A percentile compares a stretch with the other conserved stretches of the same genome.
phyloP scores from a whole-genome alignment of 2,888 invertebrate genomes.

The Cataglyphis livida region DNA sequence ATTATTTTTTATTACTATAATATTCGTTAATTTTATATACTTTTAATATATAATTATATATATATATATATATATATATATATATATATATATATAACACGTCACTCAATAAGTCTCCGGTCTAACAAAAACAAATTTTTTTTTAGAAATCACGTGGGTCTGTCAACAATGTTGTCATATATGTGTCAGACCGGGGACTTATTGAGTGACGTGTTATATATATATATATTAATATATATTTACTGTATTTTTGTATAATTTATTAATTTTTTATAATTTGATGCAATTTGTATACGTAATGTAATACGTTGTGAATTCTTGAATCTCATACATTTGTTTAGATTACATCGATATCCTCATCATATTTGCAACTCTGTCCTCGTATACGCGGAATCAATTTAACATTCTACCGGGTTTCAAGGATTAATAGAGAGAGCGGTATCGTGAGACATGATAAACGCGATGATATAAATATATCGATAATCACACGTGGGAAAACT shows the following conservation, averaged over 20 bases:
- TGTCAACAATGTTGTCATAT: too few species aligned
- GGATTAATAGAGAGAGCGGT: slow-evolving; percentile 29
- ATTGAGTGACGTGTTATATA: too few species aligned
- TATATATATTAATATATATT: background rate
- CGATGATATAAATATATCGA: slow-evolving; percentile 35
- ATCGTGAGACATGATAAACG: slow-evolving; percentile 24
- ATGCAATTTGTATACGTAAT: too few species aligned
- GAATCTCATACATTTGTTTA: background rate
- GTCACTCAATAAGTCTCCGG: too few species aligned
- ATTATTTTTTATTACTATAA: background rate
- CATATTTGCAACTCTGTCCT: background rate
- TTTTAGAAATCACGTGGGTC: too few species aligned
- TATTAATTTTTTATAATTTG: background rate
- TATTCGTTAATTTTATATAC: background rate
- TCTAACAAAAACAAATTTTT: too few species aligned
- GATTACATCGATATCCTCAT: background rate
- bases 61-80: background rate
- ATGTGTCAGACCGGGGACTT: too few species aligned
- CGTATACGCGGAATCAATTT: slow-evolving; percentile 41
- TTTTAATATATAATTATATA: background rate
- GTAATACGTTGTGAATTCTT: background rate
- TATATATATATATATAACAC: background rate
- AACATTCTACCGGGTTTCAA: slow-evolving; percentile 8
- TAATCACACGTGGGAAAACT: slow-evolving; percentile 50
- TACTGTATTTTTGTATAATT: background rate